Evolutionary conservation across 2,888 invertebrate species (phyloP).

Genomic region (Melanchra persicariae): DNA sequence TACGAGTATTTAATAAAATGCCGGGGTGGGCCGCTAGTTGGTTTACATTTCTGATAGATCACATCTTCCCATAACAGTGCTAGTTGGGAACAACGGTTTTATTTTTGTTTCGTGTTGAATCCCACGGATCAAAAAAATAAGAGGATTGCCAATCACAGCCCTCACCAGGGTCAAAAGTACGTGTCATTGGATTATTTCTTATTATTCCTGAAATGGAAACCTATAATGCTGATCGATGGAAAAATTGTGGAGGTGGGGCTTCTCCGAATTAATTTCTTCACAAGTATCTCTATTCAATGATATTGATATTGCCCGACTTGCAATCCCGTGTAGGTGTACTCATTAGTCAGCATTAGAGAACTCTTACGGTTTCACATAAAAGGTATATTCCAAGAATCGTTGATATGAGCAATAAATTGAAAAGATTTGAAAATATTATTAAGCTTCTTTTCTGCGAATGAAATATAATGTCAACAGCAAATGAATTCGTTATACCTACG

Average conservation of each 20-base stretch:
- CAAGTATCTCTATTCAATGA: not conserved
- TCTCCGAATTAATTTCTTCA: not conserved
- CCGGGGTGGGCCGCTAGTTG: not conserved
- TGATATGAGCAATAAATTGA: not conserved
- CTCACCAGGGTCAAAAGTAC: not conserved
- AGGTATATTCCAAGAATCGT: not conserved
- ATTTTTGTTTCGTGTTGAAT: not conserved
- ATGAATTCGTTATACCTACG: not conserved
- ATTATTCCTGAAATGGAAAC: not conserved
- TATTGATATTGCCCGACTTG: not conserved
- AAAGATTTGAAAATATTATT: not conserved
- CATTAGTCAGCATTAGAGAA: not conserved
- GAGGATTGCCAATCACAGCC: not conserved
- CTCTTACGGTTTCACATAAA: not conserved
- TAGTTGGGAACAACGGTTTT: not conserved
- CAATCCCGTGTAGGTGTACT: not conserved
- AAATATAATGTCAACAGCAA: not conserved
- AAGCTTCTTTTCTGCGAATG: not conserved
- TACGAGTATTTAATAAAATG: too few species aligned
- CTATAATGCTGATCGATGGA: not conserved
- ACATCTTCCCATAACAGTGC: not conserved
- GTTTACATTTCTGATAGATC: not conserved
- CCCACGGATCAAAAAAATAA: not conserved
- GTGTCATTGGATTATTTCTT: not conserved
- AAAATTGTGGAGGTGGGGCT: not conserved